Evolutionary conservation across 2,797 vertebrate species (phyloP), one percentile per base, ranked within the genome.

Genomic region (Heteromormyrus szaboi): DNA sequence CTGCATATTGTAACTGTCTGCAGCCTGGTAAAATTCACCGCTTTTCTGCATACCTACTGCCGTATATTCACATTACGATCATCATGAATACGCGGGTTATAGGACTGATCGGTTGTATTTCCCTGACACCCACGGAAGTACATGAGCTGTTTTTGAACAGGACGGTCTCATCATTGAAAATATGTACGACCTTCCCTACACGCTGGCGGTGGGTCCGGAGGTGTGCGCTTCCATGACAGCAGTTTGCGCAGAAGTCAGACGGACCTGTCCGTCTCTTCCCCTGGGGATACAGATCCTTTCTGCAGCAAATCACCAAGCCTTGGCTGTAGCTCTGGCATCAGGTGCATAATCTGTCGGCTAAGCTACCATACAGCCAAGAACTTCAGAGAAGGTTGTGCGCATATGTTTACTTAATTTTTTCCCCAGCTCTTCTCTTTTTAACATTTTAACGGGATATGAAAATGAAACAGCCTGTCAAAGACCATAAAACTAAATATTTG

Each of bases 111-210:
- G 2, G 41, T 41, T 5, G 29, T 53, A 33, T 44, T 83, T 50
- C 81, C 11, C n/a, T 56, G 19, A 50, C 7, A 53, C 33, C 46
- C 14, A 44, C 65, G n/a, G 54, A 29, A 56, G 4, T n/a, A 53
- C 37, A 79, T 17, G 1, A 41, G 88, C 48, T 53, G 41, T 85
- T 9, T 56, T 84, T 48, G 44, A 81, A 59, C 92, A 98, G 98
- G 97, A 98, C 7, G 97, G 94, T 4, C 8, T 97, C 90, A 95
- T 98, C 4, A 92, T 98, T 83, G 97, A 98, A 92, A 98, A 98
- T 93, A 98, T 97, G 97, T 97, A 98, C 2, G 97, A 98, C 12
- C 90, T 97, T 89, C 97, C 97, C 0, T 98, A 98, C 91, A 94
- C 91, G 0, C 90, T 96, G 87, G 56, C 90, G 0, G 91, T 94